Base-by-base conservation (phyloP, 2,797 vertebrate species). In the Rhinella marina region DNA sequence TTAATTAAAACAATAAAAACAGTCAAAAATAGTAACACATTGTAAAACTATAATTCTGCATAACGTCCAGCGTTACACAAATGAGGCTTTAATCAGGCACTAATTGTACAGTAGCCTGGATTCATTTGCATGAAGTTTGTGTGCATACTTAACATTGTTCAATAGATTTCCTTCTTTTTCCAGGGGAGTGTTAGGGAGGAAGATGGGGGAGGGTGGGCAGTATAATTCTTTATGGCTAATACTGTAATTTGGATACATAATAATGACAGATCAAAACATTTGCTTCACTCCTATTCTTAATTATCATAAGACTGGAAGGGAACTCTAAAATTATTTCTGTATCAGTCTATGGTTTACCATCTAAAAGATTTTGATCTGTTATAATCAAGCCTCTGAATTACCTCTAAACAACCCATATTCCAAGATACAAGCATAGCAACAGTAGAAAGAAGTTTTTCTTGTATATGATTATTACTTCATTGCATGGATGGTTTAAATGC, bases 201-300 rank as follows among this genome's bases (percentile, higher is more conserved):
- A 85, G 73, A 78, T 85, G 57, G 32, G 83, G 72, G 23, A 68
- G 57, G 72, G 83, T 11, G 82, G 27, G 72, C 29, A 72, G 56
- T 78, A 70, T 82, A 72, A 72, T 83, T 84, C 50, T 83, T 89
- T 62, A 86, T 54, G 41, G 81, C 82, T 83, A 80, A 79, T 80
- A 29, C 54, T 54, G 25, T 84, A 41, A 75, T 78, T 86, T 89
- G 27, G 62, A 70, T 86, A 48, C 85, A 56, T 68, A 86, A 80
- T 87, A 84, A 61, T 86, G 88, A 86, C 84, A 89, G 88, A 86
- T 86, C 72, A 83, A 78, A 86, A 86, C 54, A 61, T 56, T 86
- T 78, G 50, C 72, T 76, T 83, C 72, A 19, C 61, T 59, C 72
- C n/a, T 72, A 77, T 89, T 70, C 29, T 61, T 78, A 73, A 86